Evolutionary conservation across 2,797 vertebrate genomes (phyloP), one percentile per base, ranked within the genome.

Genomic region (Aphelocoma californica): DNA sequence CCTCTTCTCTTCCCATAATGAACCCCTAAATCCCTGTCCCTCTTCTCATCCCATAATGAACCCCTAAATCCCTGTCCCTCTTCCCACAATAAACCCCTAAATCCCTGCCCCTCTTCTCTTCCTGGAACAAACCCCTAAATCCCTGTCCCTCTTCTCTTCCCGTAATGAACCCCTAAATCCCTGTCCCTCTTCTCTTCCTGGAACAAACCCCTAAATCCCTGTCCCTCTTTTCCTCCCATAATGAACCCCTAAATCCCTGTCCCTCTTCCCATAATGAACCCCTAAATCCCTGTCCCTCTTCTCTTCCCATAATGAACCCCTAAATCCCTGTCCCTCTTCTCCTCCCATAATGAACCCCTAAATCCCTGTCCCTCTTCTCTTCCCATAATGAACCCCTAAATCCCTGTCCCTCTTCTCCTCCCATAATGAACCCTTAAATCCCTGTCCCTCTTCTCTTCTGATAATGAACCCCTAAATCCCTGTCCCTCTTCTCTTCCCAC

Each of bases 261-360:
- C 12, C 25, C 7, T 51, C 18, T 45, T 64, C 44, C 51, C 47
- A 10, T 3, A 19, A 36, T 0, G 12, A 56, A 36, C 25, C 38
- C 40, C 16, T 7, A 31, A 78, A 31, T 45, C 20, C 17, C 34
- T 11, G 7, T 25, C 28, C 11, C 8, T 36, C 29, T 48, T 16
- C 14, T 8, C 10, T 20, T 32, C 20, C n/a, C 3, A 2, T 1
- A 47, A 28, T 0, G 2, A 69, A 38, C 14, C 34, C 66, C 29
- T 14, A 8, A 53, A 53, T 40, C 15, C 47, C 19, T 34, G 32
- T 9, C 19, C 40, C 4, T 44, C 40, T 28, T 56, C 54, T 18
- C 50, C 7, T 29, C 50, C 50, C 2, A 2, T 4, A 51, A 51
- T 11, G 1, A 51, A 29, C 50, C 28, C 50, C 7, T 18, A 18